A percentile compares a stretch with the other conserved stretches of the same genome.
phyloP scores from a whole-genome alignment of 2,888 invertebrate genomes.

The Graphium colonna region DNA sequence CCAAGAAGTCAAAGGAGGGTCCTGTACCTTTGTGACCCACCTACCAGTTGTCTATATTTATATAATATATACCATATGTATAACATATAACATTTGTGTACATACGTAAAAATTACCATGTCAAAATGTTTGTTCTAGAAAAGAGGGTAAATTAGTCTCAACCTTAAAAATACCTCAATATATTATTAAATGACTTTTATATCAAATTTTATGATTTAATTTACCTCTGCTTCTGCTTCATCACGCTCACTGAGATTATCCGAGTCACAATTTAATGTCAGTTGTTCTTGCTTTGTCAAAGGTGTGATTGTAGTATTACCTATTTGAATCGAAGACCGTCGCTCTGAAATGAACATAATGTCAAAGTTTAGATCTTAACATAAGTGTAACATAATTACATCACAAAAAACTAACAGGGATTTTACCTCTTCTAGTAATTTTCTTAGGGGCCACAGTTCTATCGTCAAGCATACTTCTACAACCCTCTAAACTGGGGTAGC shows the following conservation, averaged over 20 bases:
- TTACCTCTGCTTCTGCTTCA: conserved; percentile 88
- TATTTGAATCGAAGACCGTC: conserved; percentile 82
- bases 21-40: too few species aligned
- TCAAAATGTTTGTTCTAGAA: too few species aligned
- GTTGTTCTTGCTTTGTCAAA: conserved; percentile 70
- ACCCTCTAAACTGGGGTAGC: conserved; percentile 92
- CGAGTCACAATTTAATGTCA: conserved; percentile 83
- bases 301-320: conserved; percentile 84
- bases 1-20: too few species aligned
- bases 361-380: conserved; percentile 7
- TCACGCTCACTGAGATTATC: conserved; percentile 87
- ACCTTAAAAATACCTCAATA: too few species aligned
- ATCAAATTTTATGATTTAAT: background rate
- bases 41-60: too few species aligned
- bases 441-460: conserved; percentile 74
- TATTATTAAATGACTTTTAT: too few species aligned
- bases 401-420: conserved; percentile 9
- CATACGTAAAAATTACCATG: too few species aligned
- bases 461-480: conserved; percentile 84
- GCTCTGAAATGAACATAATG: conserved; percentile 46
- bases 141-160: too few species aligned
- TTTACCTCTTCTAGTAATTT: conserved; percentile 77
- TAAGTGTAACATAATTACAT: conserved; percentile 4
- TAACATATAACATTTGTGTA: too few species aligned
- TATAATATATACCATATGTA: too few species aligned